Evolutionary conservation across 2,888 invertebrate genomes (phyloP), one percentile per base, ranked within the genome.

Genomic region (Thysanoteuthis rhombus): DNA sequence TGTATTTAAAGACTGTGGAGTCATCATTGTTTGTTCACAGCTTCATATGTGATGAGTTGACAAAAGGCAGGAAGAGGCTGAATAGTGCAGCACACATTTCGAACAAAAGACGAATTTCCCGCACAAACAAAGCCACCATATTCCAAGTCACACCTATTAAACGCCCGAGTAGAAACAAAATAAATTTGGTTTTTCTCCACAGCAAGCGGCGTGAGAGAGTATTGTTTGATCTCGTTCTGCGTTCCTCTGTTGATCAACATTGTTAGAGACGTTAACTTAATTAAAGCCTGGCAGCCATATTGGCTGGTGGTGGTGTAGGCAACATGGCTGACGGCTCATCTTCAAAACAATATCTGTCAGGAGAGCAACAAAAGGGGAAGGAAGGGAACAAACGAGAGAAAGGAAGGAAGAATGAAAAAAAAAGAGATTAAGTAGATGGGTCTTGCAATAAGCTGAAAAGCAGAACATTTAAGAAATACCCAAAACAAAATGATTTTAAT

Each of bases 41-140:
- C 75, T 75, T 75, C 75, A n/a, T 75, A 75, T 75, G 75, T 36
- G 75, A 75, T 75, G 75, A 75, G 75, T 75, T 75, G 75, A 75
- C 75, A 75, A 75, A 36, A 75, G 75, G 75, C 75, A 75, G 75
- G 75, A 75, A 75, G 75, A 75, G 75, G 75, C 75, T 75, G 75
- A 75, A 75, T 75, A 75, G n/a, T 75, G 75, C 75, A n/a, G 75
- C 75, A 75, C 75, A 75, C 75, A 75, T 75, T 75, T 75, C 75
- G 75, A 75, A 75, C 75, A 75, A 75, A 75, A 75, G 75, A n/a
- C 75, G 36, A 75, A n/a, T 75, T 75, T 75, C 75, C 75, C n/a
- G n/a, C 75, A 75, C 75, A 75, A 75, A 75, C 75, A 75, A 75
- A 75, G 75, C 75, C 75, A 75, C 75, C 75, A 75, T 75, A 75